Evolutionary conservation across 2,888 invertebrate species (phyloP), one percentile per base, ranked within the genome.

Genomic region (Mechanitis messenoides): DNA sequence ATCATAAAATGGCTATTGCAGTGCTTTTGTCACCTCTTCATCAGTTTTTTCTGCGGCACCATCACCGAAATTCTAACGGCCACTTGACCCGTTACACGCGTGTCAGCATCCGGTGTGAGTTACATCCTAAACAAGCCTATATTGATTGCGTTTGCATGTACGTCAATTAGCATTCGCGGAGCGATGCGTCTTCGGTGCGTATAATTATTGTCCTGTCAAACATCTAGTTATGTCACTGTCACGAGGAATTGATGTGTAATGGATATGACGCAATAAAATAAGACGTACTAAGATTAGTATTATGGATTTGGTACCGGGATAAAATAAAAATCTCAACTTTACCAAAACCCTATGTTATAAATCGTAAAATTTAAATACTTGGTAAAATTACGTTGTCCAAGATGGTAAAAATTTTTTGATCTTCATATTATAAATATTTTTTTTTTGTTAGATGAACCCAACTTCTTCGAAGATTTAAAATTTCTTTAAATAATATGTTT

Each of bases 131-230:
- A 76, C 77, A 75, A 77, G 79, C 80, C 79, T 81, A 79, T 84
- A 88, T 86, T 88, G 89, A 89, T 89, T 87, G 89, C 85, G 80
- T 89, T 89, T 87, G 83, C 89, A 79, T 89, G 89, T 89, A 84
- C 81, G 86, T 87, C 88, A 89, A 89, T 89, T 89, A 89, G 82
- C 83, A 80, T 83, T 74, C 81, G 81, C 81, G 81, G 78, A 77
- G 81, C 84, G 81, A 87, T 86, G 86, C 79, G 85, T 87, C 88
- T 88, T 86, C 81, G 77, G 79, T 85, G 42, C 28, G 9, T 50
- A 50, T 89, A 87, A 89, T 89, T 88, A 89, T 82, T 78, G 75
- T 81, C 85, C 76, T 85, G 87, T 87, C 85, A 84, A 71, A 69
- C 62, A 75, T 73, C 78, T 82, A 80, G 83, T 81, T 84, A 81